These are phyloP conservation scores for Clarias gariepinus DNA, from an alignment of 2,113 vertebrate species.

Conservation along the genomic window DNA sequence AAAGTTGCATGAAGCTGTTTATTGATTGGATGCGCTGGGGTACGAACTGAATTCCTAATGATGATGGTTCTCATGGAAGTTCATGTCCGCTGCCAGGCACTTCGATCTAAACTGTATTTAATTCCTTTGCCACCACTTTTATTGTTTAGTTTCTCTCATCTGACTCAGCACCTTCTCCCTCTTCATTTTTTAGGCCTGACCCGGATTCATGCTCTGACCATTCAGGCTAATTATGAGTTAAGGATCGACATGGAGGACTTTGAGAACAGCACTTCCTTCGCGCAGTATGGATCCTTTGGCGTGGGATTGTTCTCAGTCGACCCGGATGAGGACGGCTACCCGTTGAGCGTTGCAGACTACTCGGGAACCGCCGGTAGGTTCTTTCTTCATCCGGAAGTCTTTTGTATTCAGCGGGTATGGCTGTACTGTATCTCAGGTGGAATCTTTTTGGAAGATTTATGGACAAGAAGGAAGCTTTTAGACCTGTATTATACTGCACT, in stretches of 20 bases:
- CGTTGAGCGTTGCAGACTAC: constrained; percentile 86
- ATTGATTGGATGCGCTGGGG: not conserved
- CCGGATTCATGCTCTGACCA: constrained; percentile 88
- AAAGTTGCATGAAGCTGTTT: not conserved
- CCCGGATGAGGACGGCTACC: constrained; percentile 92
- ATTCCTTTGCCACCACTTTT: not conserved
- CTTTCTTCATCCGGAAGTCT: constrained; percentile 3
- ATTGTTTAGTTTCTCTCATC: not conserved
- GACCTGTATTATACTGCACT: not conserved
- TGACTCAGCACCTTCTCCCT: not conserved
- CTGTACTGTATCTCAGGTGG: not conserved
- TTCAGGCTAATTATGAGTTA: constrained; percentile 90
- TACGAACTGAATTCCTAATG: not conserved
- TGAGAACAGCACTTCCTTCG: constrained; percentile 89
- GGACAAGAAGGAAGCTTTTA: not conserved
- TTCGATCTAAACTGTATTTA: not conserved
- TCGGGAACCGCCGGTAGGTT: constrained; percentile 88
- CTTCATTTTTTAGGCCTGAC: constrained; percentile 77
- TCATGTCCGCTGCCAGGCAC: not conserved
- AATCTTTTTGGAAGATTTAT: constrained; percentile 39
- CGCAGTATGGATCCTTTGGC: constrained; percentile 87
- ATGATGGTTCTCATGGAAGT: not conserved
- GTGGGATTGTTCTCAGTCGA: constrained; percentile 95
- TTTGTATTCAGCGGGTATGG: constrained; percentile 1
- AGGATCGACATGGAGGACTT: constrained; percentile 94